Conservation (phyloP, 2,113 vertebrate species). For the Gymnobelideus leadbeateri region DNA sequence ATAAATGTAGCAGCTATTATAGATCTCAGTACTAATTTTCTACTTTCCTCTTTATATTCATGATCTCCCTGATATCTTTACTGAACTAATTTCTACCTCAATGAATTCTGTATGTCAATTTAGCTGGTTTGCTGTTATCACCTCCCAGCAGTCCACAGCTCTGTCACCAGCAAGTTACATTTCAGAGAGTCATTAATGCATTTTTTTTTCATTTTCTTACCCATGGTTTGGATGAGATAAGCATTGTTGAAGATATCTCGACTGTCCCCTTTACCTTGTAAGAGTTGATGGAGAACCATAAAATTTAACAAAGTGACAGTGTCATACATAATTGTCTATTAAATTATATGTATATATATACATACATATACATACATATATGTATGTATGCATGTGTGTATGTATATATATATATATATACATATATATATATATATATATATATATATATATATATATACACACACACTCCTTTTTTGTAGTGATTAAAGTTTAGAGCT, state of each 20-base stretch:
- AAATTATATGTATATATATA: neutral
- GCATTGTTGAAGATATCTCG: neutral
- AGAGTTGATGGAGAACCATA: neutral
- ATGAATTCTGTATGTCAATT: neutral
- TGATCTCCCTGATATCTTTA: neutral
- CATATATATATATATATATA: too few relatives aligned
- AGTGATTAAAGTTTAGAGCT: neutral
- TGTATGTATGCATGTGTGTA: too few relatives aligned
- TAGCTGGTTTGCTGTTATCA: neutral
- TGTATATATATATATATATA: too few relatives aligned
- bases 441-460: too few relatives aligned
- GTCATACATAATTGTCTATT: neutral
- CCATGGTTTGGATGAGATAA: slow-evolving; percentile 18
- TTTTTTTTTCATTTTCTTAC: neutral
- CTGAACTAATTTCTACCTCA: neutral
- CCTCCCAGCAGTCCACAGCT: neutral
- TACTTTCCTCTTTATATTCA: neutral
- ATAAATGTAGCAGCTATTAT: neutral
- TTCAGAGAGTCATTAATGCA: neutral
- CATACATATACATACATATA: too few relatives aligned
- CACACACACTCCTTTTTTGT: neutral
- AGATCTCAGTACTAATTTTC: neutral
- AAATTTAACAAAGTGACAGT: slow-evolving; percentile 7
- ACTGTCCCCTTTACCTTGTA: neutral
- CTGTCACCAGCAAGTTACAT: neutral